These are phyloP conservation scores for Falco concolor DNA, from an alignment of 2,797 vertebrate genomes.

Conservation along the genomic window DNA sequence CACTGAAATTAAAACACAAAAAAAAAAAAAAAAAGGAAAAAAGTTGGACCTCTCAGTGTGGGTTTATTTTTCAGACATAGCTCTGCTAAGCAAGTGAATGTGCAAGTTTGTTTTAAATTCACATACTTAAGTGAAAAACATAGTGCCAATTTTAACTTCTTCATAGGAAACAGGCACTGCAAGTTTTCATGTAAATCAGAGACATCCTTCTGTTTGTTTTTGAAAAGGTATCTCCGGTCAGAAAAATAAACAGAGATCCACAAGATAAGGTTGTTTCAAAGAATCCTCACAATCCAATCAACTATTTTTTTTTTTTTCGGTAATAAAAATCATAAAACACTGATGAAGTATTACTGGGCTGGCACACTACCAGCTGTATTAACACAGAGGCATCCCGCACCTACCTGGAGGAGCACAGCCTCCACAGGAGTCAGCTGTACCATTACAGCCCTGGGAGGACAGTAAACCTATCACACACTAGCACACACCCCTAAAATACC, in stretches of 20 bases:
- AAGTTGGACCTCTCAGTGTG: accelerated
- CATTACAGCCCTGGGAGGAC: not conserved
- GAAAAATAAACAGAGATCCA: not conserved
- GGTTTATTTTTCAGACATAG: not conserved
- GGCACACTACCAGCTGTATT: not conserved
- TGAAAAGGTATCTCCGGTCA: not conserved
- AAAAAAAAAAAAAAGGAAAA: accelerated
- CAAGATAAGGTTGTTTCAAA: not conserved
- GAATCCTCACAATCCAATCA: not conserved
- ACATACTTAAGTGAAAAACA: not conserved
- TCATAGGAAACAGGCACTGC: not conserved
- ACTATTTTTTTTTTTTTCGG: not conserved
- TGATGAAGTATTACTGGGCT: not conserved
- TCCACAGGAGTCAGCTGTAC: not conserved
- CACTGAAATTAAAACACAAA: not conserved
- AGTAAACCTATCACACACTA: not conserved
- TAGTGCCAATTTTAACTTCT: not conserved
- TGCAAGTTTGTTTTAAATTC: not conserved
- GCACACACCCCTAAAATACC: not conserved
- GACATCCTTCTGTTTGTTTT: not conserved
- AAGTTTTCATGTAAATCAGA: not conserved
- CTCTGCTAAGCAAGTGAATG: not conserved
- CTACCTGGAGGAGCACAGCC: not conserved
- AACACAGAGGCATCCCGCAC: not conserved
- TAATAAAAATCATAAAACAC: not conserved